A percentile compares a stretch with the other conserved stretches of the same genome.
Conservation (phyloP, 2,113 vertebrate genomes). For the Anthoscopus minutus region DNA sequence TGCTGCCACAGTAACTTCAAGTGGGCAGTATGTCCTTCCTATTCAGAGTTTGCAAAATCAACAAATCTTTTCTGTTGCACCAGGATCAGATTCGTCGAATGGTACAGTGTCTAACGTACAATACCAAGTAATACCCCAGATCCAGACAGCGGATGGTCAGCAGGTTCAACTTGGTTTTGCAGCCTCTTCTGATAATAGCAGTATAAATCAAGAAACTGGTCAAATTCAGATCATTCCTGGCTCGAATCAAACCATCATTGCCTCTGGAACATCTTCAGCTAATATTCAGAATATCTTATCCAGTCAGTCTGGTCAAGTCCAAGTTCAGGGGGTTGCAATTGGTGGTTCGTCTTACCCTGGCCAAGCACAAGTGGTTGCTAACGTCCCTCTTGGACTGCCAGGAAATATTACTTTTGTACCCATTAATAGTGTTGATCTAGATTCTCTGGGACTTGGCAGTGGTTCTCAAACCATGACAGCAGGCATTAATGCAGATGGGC, state of each 20-base stretch:
- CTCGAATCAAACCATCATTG: conserved; percentile 86
- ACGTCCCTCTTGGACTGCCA: conserved; percentile 93
- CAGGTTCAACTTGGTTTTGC: conserved; percentile 93
- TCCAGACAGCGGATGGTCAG: conserved; percentile 91
- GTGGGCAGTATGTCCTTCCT: conserved; percentile 97
- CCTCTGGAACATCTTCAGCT: conserved; percentile 81
- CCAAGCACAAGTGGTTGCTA: conserved; percentile 96
- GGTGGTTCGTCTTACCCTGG: conserved; percentile 90
- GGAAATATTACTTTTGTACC: conserved; percentile 99
- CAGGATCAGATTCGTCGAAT: conserved; percentile 88
- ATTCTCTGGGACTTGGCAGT: conserved; percentile 92
- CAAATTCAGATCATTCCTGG: conserved; percentile 97
- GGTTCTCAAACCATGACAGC: conserved; percentile 96
- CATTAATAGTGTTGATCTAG: conserved; percentile 96
- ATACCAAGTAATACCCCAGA: conserved; percentile 99
- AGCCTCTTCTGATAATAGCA: conserved; percentile 84
- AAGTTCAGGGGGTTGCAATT: conserved; percentile 93
- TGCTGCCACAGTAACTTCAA: conserved; percentile 90
- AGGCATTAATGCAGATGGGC: conserved; percentile 93
- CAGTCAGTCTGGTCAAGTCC: conserved; percentile 86
- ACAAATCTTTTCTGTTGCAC: conserved; percentile 92
- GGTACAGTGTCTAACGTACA: conserved; percentile 97
- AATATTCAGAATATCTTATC: conserved; percentile 95
- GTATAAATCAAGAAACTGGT: conserved; percentile 91
- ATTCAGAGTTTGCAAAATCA: conserved; percentile 97